These are phyloP conservation scores for Notodonta dromedarius DNA, from an alignment of 2,888 invertebrate species.

Conservation along the genomic window DNA sequence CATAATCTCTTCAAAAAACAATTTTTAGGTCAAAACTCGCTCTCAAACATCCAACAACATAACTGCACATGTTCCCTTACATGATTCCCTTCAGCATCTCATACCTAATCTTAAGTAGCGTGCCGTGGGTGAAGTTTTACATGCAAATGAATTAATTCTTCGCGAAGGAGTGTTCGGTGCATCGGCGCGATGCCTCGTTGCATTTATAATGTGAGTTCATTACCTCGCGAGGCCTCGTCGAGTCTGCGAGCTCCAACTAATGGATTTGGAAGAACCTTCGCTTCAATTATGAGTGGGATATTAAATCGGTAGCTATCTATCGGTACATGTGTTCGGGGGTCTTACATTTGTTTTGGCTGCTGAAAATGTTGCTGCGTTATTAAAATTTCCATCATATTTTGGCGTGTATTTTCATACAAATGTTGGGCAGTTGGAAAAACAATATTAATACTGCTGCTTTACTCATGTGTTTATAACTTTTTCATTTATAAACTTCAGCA, in stretches of 20 bases:
- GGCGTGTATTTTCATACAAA: neutral
- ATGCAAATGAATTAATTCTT: conserved; percentile 84
- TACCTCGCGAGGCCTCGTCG: conserved; percentile 68
- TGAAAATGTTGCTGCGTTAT: conserved; percentile 1
- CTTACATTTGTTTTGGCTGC: conserved; percentile 20
- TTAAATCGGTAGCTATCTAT: conserved; percentile 71
- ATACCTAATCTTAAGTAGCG: conserved; percentile 69
- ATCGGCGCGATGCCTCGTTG: conserved; percentile 79
- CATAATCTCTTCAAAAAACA: neutral
- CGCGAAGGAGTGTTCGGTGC: conserved; percentile 72
- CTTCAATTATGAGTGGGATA: conserved; percentile 80
- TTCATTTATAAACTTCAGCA: no score
- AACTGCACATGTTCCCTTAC: neutral
- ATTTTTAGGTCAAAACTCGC: neutral
- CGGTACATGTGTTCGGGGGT: conserved; percentile 35
- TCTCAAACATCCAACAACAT: neutral
- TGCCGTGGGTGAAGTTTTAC: conserved; percentile 74
- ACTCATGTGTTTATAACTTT: no score
- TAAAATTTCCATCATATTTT: neutral
- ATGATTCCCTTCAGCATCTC: conserved; percentile 43
- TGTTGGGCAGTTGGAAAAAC: no score
- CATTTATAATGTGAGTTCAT: conserved; percentile 84
- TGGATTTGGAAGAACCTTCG: conserved; percentile 79
- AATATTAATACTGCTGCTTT: no score
- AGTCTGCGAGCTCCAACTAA: conserved; percentile 69